Evolutionary conservation across 2,797 vertebrate species (phyloP), one percentile per base, ranked within the genome.

Genomic region (Apogon hyalosoma): DNA sequence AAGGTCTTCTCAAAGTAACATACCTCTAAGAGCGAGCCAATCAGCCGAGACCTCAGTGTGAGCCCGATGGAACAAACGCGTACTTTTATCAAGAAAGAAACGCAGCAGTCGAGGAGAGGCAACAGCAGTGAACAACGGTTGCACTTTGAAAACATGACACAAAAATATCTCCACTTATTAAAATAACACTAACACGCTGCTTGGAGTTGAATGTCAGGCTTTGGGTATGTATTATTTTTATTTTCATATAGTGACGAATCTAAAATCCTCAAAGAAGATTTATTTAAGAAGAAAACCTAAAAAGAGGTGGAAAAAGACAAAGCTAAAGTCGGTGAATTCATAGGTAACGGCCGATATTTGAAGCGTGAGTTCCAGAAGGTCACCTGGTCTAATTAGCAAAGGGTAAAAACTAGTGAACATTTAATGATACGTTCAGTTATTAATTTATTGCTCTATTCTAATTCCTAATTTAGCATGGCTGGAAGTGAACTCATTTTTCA

Each of bases 1-100:
- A 54, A 80, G 77, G 75, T 75, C 82, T 69, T 73, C n/a, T 69
- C 41, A 63, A 75, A 77, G 77, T 56, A 40, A 19, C 56, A 15
- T 75, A 39, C 54, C 62, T 68, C 10, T 28, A 12, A 16, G 43
- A 45, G 64, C 4, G 28, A 56, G 28, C 14, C 41, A 52, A 45
- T 67, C 67, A 38, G 49, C 45, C 45, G 0, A 49, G 19, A 53
- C 39, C 42, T 49, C 15, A 51, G 11, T 1, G 28, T 13, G 33
- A 8, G 16, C 48, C 15, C 19, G 8, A 6, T 40, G 11, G 43
- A n/a, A 31, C 21, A 16, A 19, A 60, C 43, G 7, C 3, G 6
- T 21, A 33, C 11, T 36, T 16, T 5, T 3, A 24, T 38, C 28
- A 58, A 19, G 33, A 39, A 39, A 18, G 15, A 38, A 16, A 49